Conservation (phyloP, 2,113 vertebrate genomes). For the Strix uralensis region DNA sequence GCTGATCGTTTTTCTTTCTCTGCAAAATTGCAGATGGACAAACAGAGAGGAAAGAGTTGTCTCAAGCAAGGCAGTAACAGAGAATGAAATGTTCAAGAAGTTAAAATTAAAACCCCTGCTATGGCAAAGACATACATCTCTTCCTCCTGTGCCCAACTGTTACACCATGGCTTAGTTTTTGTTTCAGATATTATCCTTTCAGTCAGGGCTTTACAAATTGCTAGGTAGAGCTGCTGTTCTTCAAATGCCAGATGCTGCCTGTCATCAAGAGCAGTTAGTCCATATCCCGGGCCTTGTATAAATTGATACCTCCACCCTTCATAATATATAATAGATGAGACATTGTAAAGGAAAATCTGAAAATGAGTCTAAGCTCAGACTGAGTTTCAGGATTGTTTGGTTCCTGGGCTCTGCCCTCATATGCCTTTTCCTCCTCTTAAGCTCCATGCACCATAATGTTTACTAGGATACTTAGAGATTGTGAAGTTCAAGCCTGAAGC, state of each 20-base stretch:
- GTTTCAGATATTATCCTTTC: background rate
- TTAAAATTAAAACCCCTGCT: constrained; percentile 40
- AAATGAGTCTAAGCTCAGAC: background rate
- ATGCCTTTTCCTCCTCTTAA: background rate
- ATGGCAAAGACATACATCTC: background rate
- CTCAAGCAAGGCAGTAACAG: constrained; percentile 35
- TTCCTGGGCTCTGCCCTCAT: background rate
- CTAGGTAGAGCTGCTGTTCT: background rate
- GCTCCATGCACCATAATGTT: background rate
- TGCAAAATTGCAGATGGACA: constrained; percentile 54
- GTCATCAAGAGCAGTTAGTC: background rate
- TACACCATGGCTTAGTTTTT: background rate
- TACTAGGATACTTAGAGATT: background rate
- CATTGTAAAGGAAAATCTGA: background rate
- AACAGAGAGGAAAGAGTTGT: constrained; percentile 27
- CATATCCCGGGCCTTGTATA: background rate
- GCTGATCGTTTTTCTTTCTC: background rate
- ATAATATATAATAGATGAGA: background rate
- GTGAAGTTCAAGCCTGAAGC: background rate
- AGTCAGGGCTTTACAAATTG: background rate
- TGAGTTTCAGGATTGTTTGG: background rate
- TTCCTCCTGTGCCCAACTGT: background rate
- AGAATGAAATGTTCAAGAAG: constrained; percentile 42
- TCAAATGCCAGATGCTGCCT: background rate
- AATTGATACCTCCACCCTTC: background rate